A percentile compares a stretch with the other conserved stretches of the same genome.
Evolutionary conservation across 2,797 vertebrate genomes (phyloP).

Genomic region (Podarcis siculus): DNA sequence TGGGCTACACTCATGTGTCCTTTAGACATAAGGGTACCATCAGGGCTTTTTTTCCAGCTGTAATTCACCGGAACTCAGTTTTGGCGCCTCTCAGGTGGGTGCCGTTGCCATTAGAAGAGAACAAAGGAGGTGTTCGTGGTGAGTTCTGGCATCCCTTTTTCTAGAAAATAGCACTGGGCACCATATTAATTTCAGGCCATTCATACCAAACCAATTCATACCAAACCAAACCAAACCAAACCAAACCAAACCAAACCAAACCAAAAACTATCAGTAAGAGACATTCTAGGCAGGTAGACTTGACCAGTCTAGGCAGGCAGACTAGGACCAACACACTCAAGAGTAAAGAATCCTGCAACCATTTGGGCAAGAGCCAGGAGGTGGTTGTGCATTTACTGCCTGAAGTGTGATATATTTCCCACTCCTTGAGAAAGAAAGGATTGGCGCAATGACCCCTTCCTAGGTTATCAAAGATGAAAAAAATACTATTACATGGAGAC

Average conservation of each 20-base stretch:
- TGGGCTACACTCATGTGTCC: no score
- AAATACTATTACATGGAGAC: conserved; percentile 45
- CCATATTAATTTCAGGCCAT: not conserved
- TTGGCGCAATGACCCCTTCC: conserved; percentile 32
- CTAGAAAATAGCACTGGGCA: not conserved
- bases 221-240: no score
- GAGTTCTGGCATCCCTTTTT: no score
- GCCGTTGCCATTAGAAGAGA: no score
- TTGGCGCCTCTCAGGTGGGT: no score
- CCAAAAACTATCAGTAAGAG: not conserved
- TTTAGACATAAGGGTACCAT: no score
- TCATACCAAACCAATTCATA: not conserved
- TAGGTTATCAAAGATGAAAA: not conserved
- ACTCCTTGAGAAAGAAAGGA: conserved; percentile 22
- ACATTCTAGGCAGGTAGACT: not conserved
- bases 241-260: not conserved
- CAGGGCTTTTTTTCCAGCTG: not conserved
- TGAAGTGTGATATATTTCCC: not conserved
- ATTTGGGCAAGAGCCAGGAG: conserved; percentile 10
- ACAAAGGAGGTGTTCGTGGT: no score
- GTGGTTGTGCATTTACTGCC: conserved; percentile 25
- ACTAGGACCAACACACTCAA: conserved; percentile 32
- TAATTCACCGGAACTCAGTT: no score
- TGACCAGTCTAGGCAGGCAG: not conserved
- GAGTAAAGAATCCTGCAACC: conserved; percentile 1